Conservation (phyloP, 2,888 invertebrate genomes). For the Lucinisca nassula region DNA sequence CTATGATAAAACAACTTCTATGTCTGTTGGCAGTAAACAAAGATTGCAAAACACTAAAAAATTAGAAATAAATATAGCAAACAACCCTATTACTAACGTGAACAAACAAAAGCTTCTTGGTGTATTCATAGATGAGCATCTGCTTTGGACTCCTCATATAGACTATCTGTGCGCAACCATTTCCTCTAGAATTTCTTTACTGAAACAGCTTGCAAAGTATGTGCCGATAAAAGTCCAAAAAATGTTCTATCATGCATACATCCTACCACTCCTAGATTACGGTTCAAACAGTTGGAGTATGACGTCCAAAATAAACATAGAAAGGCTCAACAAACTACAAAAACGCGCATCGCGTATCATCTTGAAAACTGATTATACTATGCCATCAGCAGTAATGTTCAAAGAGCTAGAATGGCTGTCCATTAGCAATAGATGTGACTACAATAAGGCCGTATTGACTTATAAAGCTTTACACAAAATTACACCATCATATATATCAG, state of each 20-base stretch:
- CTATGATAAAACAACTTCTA: not conserved
- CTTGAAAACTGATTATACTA: not conserved
- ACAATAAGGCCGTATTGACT: not conserved
- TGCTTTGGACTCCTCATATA: not conserved
- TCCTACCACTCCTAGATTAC: not conserved
- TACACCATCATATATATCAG: not conserved
- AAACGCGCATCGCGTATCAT: not conserved
- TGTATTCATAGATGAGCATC: not conserved
- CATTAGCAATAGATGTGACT: not conserved
- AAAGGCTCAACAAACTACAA: not conserved
- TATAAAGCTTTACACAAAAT: not conserved
- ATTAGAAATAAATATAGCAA: not conserved
- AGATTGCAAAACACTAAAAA: not conserved
- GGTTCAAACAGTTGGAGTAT: too few relatives aligned
- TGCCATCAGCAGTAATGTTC: not conserved
- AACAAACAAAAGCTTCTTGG: not conserved
- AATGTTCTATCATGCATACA: not conserved
- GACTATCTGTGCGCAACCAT: not conserved
- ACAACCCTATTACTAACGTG: not conserved
- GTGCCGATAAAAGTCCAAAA: not conserved
- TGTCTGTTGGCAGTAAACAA: not conserved
- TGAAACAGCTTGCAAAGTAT: not conserved
- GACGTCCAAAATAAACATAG: not conserved
- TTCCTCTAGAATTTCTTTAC: not conserved
- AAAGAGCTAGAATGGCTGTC: not conserved